Evolutionary conservation across 2,888 invertebrate genomes (phyloP).

Genomic region (Xestia sexstrigata): DNA sequence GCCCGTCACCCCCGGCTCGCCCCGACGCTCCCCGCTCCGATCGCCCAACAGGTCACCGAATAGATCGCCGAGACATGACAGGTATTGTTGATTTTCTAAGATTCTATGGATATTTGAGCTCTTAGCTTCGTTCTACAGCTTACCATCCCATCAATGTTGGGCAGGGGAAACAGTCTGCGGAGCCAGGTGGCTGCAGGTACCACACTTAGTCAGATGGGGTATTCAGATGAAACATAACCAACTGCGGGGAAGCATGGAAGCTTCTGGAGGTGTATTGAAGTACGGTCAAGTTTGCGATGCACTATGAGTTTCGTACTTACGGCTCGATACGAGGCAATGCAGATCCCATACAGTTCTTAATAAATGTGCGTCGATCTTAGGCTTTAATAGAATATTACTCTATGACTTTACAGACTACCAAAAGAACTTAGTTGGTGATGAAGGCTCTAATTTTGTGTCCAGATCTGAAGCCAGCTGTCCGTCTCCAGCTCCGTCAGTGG

Average conservation of each 20-base stretch:
- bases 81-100: conserved; percentile 67
- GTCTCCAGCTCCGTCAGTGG: conserved; percentile 87
- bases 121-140: background rate
- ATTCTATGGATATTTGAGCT: background rate
- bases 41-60: conserved; percentile 83
- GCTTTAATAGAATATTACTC: too few species aligned
- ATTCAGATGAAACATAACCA: too few species aligned
- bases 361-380: too few species aligned
- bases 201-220: too few species aligned
- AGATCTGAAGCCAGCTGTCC: conserved; percentile 86
- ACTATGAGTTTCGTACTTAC: too few species aligned
- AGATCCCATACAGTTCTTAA: too few species aligned
- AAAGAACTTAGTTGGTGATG: background rate
- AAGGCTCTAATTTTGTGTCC: background rate
- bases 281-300: too few species aligned
- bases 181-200: too few species aligned
- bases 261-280: too few species aligned
- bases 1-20: conserved; percentile 85
- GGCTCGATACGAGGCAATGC: too few species aligned
- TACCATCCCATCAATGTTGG: background rate
- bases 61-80: conserved; percentile 83
- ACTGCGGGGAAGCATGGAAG: too few species aligned
- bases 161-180: background rate
- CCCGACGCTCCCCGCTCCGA: conserved; percentile 83
- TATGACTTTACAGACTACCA: background rate